Conservation (phyloP, 1,140 invertebrate species). For the Tetragonula clypearis region DNA sequence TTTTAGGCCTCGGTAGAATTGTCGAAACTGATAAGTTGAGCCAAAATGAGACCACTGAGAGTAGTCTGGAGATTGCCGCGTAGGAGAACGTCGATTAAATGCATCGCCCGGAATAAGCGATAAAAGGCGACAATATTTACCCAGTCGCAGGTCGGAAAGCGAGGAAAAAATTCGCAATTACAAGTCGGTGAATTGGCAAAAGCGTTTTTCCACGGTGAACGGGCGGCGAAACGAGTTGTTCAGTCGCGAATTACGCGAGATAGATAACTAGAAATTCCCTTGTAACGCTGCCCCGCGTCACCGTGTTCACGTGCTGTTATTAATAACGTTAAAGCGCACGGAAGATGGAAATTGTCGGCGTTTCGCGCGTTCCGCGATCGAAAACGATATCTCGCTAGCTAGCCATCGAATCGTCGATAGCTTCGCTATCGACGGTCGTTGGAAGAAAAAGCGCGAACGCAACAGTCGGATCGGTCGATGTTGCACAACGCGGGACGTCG, state of each 20-base stretch:
- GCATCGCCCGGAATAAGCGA: background rate
- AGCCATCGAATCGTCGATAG: background rate
- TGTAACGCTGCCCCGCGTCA: background rate
- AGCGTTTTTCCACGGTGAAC: slow-evolving; percentile 31
- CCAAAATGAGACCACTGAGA: too few relatives aligned
- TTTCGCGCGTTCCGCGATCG: background rate
- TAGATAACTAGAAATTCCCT: slow-evolving; percentile 6
- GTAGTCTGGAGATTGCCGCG: too few relatives aligned
- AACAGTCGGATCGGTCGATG: slow-evolving; percentile 29
- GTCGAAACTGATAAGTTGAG: too few relatives aligned
- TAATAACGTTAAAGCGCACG: slow-evolving; percentile 2
- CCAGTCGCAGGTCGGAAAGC: too few relatives aligned
- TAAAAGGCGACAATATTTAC: background rate
- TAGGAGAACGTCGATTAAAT: background rate
- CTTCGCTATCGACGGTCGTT: background rate
- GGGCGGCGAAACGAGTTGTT: slow-evolving; percentile 4
- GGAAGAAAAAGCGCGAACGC: background rate
- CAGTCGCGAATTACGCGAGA: slow-evolving; percentile 29
- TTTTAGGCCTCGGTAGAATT: too few relatives aligned
- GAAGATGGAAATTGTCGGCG: background rate
- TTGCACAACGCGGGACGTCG: background rate
- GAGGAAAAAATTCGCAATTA: background rate
- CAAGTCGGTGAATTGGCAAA: background rate
- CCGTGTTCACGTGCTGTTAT: background rate
- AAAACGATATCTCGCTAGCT: background rate